phyloP scores from a whole-genome alignment of 2,888 invertebrate species.

The Mamestra brassicae region DNA sequence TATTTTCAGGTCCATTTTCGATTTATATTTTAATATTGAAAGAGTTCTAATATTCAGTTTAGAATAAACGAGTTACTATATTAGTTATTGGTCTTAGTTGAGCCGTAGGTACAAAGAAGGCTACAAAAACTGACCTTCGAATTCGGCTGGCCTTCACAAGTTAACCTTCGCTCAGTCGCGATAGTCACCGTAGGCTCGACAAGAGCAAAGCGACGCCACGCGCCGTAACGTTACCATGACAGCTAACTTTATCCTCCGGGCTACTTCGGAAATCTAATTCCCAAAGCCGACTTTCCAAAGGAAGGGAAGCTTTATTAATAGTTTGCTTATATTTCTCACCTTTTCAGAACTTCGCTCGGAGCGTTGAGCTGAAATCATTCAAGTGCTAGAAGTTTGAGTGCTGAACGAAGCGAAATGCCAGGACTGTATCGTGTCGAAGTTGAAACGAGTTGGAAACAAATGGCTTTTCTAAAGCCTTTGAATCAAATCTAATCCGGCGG shows the following conservation, averaged over 20 bases:
- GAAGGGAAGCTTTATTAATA: not conserved
- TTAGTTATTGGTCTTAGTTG: not conserved
- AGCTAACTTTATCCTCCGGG: slow-evolving; percentile 9
- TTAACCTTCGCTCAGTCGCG: slow-evolving; percentile 32
- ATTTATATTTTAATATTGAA: not conserved
- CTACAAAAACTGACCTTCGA: slow-evolving; percentile 43
- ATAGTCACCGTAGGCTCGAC: slow-evolving; percentile 1
- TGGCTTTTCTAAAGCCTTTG: slow-evolving; percentile 1
- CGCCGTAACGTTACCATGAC: not conserved
- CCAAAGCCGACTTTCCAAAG: not conserved
- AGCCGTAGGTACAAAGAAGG: slow-evolving; percentile 13
- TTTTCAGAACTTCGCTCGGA: not conserved
- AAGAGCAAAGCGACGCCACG: not conserved
- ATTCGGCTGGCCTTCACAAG: slow-evolving; percentile 36
- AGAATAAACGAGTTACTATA: slow-evolving; percentile 3
- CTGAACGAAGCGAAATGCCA: not conserved
- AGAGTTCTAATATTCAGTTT: not conserved
- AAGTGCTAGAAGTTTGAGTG: not conserved
- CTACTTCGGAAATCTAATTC: slow-evolving; percentile 9
- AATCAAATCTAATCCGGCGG: slow-evolving; percentile 12
- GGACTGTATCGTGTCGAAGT: slow-evolving; percentile 1
- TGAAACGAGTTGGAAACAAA: slow-evolving; percentile 19
- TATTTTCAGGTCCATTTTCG: slow-evolving; percentile 4
- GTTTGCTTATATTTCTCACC: not conserved
- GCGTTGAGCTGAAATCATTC: slow-evolving; percentile 3